Percentiles rank a stretch among this genome's conserved stretches.
These are phyloP conservation scores for Melieria crassipennis DNA, from an alignment of 2,888 invertebrate genomes.

Conservation along the genomic window DNA sequence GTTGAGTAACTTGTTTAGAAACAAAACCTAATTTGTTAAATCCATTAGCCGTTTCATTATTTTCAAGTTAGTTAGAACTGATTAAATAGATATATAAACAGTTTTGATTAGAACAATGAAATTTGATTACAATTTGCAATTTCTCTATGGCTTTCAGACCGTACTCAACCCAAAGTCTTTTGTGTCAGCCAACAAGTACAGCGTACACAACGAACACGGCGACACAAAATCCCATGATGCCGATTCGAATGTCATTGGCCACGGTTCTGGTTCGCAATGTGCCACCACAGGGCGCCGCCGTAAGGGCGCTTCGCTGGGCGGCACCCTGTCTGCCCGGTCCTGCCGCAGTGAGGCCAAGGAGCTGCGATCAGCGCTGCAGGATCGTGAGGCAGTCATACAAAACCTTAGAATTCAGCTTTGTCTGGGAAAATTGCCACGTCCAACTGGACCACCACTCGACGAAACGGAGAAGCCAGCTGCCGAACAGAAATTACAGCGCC, in stretches of 20 bases:
- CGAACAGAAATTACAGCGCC: conserved; percentile 71
- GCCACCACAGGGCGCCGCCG: conserved; percentile 68
- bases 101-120: not conserved
- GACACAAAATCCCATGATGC: conserved; percentile 79
- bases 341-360: conserved; percentile 69
- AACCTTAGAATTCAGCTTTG: conserved; percentile 67
- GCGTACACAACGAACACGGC: conserved; percentile 48
- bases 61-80: too few relatives aligned
- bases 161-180: conserved; percentile 63
- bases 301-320: conserved; percentile 64
- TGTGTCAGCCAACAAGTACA: conserved; percentile 54
- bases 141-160: conserved; percentile 61
- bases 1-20: too few relatives aligned
- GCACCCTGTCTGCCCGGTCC: conserved; percentile 51
- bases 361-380: conserved; percentile 76
- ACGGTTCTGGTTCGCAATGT: conserved; percentile 64
- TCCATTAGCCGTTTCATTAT: too few relatives aligned
- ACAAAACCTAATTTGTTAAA: too few relatives aligned
- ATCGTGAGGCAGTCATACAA: conserved; percentile 86
- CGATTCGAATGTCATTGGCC: conserved; percentile 81
- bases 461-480: conserved; percentile 69
- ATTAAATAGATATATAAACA: too few relatives aligned
- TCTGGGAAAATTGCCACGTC: conserved; percentile 62
- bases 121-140: not conserved
- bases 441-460: conserved; percentile 67